Conservation (phyloP, 2,888 invertebrate genomes). For the Carpatolechia fugitivella region DNA sequence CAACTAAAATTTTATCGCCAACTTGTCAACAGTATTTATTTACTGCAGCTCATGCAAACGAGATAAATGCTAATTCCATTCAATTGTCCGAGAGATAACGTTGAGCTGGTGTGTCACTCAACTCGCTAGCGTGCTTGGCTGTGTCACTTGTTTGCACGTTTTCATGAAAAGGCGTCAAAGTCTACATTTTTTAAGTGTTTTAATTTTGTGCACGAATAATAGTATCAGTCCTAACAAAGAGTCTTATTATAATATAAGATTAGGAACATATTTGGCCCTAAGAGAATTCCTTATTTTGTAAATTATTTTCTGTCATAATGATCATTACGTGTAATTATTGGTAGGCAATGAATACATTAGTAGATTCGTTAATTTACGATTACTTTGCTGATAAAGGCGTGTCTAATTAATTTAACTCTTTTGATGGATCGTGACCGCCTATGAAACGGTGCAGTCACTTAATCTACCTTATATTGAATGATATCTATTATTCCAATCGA, state of each 20-base stretch:
- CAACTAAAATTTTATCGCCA: neutral
- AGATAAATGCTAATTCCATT: constrained; percentile 21
- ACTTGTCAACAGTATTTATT: constrained; percentile 1
- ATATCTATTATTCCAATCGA: too few relatives aligned
- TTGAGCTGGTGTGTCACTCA: constrained; percentile 29
- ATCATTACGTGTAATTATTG: too few relatives aligned
- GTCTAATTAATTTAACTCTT: constrained; percentile 15
- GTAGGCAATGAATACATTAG: neutral
- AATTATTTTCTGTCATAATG: too few relatives aligned
- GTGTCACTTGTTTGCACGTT: constrained; percentile 22
- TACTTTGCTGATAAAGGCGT: constrained; percentile 7
- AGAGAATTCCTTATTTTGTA: too few relatives aligned
- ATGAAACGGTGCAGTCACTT: neutral
- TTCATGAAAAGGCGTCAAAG: neutral
- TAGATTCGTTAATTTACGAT: neutral
- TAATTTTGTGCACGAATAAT: too few relatives aligned
- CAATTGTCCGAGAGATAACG: constrained; percentile 23
- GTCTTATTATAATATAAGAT: too few relatives aligned
- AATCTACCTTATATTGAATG: neutral
- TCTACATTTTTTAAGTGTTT: neutral
- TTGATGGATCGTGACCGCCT: constrained; percentile 1
- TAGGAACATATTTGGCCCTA: too few relatives aligned
- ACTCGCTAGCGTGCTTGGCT: constrained; percentile 26
- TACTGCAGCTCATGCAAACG: constrained; percentile 4
- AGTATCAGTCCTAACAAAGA: too few relatives aligned